phyloP scores from a whole-genome alignment of 1,140 invertebrate genomes.

The Thereuonema tuberculata region DNA sequence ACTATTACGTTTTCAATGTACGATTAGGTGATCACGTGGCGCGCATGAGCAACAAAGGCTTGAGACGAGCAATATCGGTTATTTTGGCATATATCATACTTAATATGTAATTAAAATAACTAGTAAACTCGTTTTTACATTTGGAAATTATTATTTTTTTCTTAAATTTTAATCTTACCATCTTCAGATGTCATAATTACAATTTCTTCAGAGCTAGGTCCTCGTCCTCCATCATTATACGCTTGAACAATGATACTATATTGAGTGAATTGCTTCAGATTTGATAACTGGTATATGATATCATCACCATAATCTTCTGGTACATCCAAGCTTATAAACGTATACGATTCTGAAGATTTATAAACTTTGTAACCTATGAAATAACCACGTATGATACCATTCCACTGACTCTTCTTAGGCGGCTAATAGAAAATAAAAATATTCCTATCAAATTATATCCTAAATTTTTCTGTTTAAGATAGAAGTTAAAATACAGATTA shows the following conservation, averaged over 20 bases:
- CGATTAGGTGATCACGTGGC: too few relatives aligned
- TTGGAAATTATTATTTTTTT: too few relatives aligned
- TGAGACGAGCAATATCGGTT: too few relatives aligned
- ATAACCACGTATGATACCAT: slow-evolving; percentile 80
- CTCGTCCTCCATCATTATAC: background rate
- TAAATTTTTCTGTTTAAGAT: too few relatives aligned
- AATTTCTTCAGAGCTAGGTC: background rate
- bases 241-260: slow-evolving; percentile 28
- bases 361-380: slow-evolving; percentile 73
- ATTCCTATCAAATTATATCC: too few relatives aligned
- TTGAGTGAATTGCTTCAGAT: slow-evolving; percentile 25
- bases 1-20: too few relatives aligned
- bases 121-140: too few relatives aligned
- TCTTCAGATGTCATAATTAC: background rate
- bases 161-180: background rate
- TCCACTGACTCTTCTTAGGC: slow-evolving; percentile 74
- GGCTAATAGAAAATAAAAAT: slow-evolving; percentile 41
- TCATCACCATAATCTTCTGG: background rate
- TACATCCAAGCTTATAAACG: background rate
- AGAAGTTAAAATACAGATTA: too few relatives aligned
- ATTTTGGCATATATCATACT: too few relatives aligned
- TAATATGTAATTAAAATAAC: too few relatives aligned
- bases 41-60: too few relatives aligned
- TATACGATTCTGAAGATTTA: background rate
- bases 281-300: background rate